Base-by-base conservation (phyloP, 1,140 invertebrate genomes). In the Protaetia brevitarsis region DNA sequence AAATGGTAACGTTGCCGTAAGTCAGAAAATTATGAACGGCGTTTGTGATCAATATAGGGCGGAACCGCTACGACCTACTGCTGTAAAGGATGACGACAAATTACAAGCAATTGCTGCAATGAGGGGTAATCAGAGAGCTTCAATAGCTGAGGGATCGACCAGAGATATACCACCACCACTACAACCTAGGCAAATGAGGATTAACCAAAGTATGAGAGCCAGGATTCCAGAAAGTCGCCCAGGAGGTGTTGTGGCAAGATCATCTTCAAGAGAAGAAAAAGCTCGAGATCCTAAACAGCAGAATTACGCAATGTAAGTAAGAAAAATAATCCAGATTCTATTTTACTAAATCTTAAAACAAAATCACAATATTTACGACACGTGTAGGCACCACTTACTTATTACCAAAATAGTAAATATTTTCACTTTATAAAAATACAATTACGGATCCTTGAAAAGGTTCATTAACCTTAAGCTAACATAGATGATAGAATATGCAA, bases 1-100 rank as follows among this genome's bases (percentile, higher is more conserved):
- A 3, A 84, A 84, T 68, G 83, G 82, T 2, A 81, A 80, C 66
- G 76, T 74, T 3, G 73, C 79, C 0, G 68, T 79, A 2, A 80
- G 80, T 68, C 76, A 78, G 64, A 77, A 77, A 66, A 69, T 74
- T 31, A 21, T 69, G 0, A 73, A 72, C 64, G 68, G 70, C 7
- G 10, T 73, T 11, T 68, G 71, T 7, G 73, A 75, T 26, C 71
- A 72, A 21, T 74, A 73, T 64, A 66, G 71, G 23, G 68, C 73
- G 0, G 74, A 78, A 36, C 65, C 65, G 2, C 34, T 66, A 30
- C 59, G 41, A 21, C 21, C 31, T 6, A 19, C 36, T 0, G 19
- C 62, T 13, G 7, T 59, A 58, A 19, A 66, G 61, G 28, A 66
- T 13, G 41, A 45, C 16, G 41, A 45, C 3, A 45, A 23, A 19